Conservation (phyloP, 2,888 invertebrate species). For the Pardosa pseudoannulata region DNA sequence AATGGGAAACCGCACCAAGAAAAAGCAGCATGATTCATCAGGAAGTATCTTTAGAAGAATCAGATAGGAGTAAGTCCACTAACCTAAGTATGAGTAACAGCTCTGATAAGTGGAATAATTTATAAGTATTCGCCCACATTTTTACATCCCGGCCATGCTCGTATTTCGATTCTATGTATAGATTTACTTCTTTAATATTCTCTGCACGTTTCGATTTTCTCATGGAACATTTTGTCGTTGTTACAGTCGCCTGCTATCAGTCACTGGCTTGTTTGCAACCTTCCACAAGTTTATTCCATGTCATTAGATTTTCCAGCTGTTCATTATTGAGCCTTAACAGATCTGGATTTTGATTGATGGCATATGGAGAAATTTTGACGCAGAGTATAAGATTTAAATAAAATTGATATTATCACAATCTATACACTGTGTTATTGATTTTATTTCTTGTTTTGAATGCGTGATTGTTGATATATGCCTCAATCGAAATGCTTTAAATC, state of each 20-base stretch:
- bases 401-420: neutral
- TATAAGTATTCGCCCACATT: neutral
- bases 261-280: slow-evolving; percentile 48
- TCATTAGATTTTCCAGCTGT: neutral
- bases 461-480: too few species aligned
- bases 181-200: slow-evolving; percentile 15
- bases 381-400: neutral
- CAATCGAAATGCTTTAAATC: too few species aligned
- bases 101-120: neutral
- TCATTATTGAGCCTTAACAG: neutral
- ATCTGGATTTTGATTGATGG: neutral
- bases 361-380: neutral
- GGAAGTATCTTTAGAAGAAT: too few species aligned
- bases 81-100: neutral
- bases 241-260: slow-evolving; percentile 36
- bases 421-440: too few species aligned
- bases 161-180: neutral
- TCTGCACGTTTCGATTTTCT: slow-evolving; percentile 10
- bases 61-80: neutral
- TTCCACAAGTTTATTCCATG: neutral
- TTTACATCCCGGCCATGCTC: neutral
- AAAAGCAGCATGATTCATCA: too few species aligned
- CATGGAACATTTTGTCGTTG: slow-evolving; percentile 31
- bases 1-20: too few species aligned
- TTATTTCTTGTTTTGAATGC: too few species aligned